These are phyloP conservation scores for Chiloscyllium punctatum DNA, from an alignment of 2,797 vertebrate genomes.

Conservation along the genomic window DNA sequence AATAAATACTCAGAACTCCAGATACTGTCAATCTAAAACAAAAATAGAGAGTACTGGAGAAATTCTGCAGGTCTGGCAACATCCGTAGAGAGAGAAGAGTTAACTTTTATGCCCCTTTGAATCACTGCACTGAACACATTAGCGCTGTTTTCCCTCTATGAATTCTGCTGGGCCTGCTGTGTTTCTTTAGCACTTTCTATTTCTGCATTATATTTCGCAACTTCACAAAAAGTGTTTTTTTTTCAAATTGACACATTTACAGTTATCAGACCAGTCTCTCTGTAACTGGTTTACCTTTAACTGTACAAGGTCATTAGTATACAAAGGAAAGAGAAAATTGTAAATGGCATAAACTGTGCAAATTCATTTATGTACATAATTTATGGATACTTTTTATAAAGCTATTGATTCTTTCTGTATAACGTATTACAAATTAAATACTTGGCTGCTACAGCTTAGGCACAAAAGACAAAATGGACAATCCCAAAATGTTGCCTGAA, in stretches of 20 bases:
- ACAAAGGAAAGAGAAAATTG: neutral
- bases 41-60: too few relatives aligned
- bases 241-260: neutral
- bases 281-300: slow-evolving; percentile 6
- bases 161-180: too few relatives aligned
- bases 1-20: too few relatives aligned
- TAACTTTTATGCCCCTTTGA: too few relatives aligned
- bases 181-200: too few relatives aligned
- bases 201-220: neutral
- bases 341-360: neutral
- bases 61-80: too few relatives aligned
- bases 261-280: neutral
- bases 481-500: neutral
- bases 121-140: too few relatives aligned
- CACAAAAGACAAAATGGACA: neutral
- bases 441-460: neutral
- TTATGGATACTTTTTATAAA: neutral
- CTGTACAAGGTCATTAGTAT: neutral
- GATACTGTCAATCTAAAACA: too few relatives aligned
- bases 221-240: neutral
- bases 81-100: too few relatives aligned
- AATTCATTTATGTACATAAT: neutral
- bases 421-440: slow-evolving; percentile 16
- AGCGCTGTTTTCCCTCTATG: too few relatives aligned
- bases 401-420: neutral